Base-by-base conservation (phyloP, 1,140 invertebrate genomes). In the Choristoneura fumiferana region DNA sequence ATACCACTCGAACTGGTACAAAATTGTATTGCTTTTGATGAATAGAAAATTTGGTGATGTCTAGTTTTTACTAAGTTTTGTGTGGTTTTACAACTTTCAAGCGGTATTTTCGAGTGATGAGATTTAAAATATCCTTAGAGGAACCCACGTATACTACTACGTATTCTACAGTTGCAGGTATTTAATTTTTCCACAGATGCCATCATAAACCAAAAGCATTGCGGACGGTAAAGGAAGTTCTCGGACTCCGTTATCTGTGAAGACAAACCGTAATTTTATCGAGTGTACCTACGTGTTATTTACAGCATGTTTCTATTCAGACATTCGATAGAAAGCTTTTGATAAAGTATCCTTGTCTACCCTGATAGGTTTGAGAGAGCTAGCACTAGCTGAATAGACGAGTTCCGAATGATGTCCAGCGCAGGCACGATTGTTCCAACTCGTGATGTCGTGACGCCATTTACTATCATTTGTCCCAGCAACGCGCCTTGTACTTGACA, bases 221-320 rank as follows among this genome's bases (percentile, higher is more conserved):
- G 15, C 12, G 37, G 17, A 34, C 40, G 39, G 12, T 9, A 34
- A 14, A 36, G 17, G 9, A 34, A 15, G 14, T 52, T 12, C 10
- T 14, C 10, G 9, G 12, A 17, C 53, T n/a, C 54, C 54, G 59
- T 61, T 61, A 61, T 40, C 22, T 59, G n/a, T 34, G 49, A 61
- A 61, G 35, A 52, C 59, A 61, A 61, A 61, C 33, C 12, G 54
- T 38, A 38, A 43, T 54, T 54, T 38, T 34, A 29, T 22, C 18
- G 34, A 29, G 57, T 36, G 33, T 49, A 40, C n/a, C n/a, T n/a
- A n/a, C 57, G 49, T 17, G 53, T 36, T 40, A 54, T 59, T 59
- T 59, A 59, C 33, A n/a, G 40, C 17, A 17, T 45, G 10, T 49
- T n/a, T 49, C 17, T 12, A 49, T 49, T 49, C 22, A 29, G 6